phyloP scores from a whole-genome alignment of 2,113 vertebrate species.

The Aix galericulata region DNA sequence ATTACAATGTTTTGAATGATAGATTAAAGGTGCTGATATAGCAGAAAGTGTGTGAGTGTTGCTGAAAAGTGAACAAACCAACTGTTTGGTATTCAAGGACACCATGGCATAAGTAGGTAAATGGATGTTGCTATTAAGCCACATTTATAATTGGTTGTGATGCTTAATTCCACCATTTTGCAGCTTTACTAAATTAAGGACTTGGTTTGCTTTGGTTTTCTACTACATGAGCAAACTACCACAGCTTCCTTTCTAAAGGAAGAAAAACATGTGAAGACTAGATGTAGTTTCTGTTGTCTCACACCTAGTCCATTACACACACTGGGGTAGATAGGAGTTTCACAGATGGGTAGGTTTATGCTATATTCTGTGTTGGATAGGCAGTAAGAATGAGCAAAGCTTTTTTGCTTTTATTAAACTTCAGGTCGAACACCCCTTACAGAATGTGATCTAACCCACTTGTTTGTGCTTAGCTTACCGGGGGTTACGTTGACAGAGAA shows the following conservation, averaged over 20 bases:
- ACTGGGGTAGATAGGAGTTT: background rate
- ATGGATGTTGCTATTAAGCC: background rate
- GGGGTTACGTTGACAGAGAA: rapidly evolving
- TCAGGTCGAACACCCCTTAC: background rate
- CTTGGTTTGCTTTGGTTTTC: background rate
- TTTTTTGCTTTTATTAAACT: background rate
- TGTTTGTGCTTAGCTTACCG: background rate
- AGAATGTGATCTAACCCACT: background rate
- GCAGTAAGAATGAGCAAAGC: rapidly evolving
- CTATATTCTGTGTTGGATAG: background rate
- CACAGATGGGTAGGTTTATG: background rate
- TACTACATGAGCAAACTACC: background rate
- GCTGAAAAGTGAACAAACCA: background rate
- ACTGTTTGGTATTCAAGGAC: background rate
- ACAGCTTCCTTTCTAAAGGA: background rate
- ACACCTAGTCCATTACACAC: background rate
- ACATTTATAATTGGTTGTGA: background rate
- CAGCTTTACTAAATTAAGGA: background rate
- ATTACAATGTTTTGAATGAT: background rate
- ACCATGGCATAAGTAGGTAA: background rate
- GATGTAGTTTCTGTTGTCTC: background rate
- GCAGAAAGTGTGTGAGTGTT: background rate
- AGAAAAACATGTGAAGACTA: background rate
- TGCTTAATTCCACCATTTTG: background rate
- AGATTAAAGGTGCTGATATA: background rate